Evolutionary conservation across 2,797 vertebrate species (phyloP).

Genomic region (Oryzias sinensis): DNA sequence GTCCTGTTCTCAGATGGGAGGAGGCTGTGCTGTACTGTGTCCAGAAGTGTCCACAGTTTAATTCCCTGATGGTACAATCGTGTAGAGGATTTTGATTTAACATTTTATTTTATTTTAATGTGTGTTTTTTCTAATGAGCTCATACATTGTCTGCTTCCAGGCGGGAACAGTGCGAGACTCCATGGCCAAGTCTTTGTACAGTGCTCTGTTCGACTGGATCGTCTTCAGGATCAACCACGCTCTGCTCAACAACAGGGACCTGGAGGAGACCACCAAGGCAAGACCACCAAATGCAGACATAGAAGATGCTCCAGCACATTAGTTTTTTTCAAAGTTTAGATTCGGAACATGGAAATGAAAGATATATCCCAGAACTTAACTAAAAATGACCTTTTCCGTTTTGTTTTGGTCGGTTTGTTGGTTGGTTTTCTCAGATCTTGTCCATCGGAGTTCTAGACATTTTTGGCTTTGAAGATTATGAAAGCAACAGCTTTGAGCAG

Average conservation of each 20-base stretch:
- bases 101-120: too few relatives aligned
- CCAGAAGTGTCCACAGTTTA: too few relatives aligned
- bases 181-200: slow-evolving; percentile 97
- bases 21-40: too few relatives aligned
- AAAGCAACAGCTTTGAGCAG: slow-evolving; percentile 98
- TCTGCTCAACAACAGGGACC: slow-evolving; percentile 91
- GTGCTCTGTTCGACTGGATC: slow-evolving; percentile 98
- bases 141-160: slow-evolving; percentile 59
- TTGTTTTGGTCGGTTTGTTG: neutral
- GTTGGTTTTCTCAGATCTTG: slow-evolving; percentile 80
- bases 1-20: too few relatives aligned
- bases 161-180: slow-evolving; percentile 95
- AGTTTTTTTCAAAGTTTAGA: too few relatives aligned
- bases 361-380: too few relatives aligned
- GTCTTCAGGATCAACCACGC: slow-evolving; percentile 99
- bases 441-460: slow-evolving; percentile 98
- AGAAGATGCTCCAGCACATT: neutral
- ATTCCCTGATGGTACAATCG: too few relatives aligned
- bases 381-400: too few relatives aligned
- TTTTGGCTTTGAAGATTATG: slow-evolving; percentile 98
- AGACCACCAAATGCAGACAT: neutral
- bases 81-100: too few relatives aligned
- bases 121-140: neutral
- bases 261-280: slow-evolving; percentile 92
- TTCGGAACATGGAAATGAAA: too few relatives aligned